These are phyloP conservation scores for Sitta europaea DNA, from an alignment of 2,113 vertebrate species.

Conservation along the genomic window DNA sequence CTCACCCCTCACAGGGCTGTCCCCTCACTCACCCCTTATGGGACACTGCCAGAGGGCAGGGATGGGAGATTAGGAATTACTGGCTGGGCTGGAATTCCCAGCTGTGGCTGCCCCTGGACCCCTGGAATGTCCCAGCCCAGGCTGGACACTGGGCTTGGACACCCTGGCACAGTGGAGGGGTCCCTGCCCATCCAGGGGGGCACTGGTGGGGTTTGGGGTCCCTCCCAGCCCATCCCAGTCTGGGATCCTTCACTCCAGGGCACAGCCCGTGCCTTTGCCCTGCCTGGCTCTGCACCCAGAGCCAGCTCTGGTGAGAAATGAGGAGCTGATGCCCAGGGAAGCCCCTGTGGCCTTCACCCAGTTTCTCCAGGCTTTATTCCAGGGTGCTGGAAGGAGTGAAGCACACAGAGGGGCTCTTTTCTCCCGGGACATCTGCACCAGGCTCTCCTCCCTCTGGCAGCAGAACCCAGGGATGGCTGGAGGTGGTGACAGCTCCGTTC, in stretches of 20 bases:
- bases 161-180: not conserved
- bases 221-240: not conserved
- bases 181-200: not conserved
- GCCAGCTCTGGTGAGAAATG: not conserved
- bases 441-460: not conserved
- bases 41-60: not conserved
- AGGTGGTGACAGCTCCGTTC: accelerated
- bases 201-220: not conserved
- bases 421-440: accelerated
- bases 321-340: not conserved
- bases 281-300: not conserved
- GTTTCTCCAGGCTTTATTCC: not conserved
- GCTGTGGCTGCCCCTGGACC: not conserved
- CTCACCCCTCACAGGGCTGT: not conserved
- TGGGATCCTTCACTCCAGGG: not conserved
- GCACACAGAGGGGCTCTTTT: too few relatives aligned
- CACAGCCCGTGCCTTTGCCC: not conserved
- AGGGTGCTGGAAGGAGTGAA: accelerated
- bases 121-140: not conserved
- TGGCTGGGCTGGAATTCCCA: not conserved
- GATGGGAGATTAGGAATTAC: accelerated
- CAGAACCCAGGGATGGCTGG: accelerated
- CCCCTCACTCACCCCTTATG: not conserved
- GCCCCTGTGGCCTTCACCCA: not conserved
- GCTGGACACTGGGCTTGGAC: not conserved